Base-by-base conservation (phyloP, 1,140 invertebrate species). In the Paramacrobiotus metropolitanus region DNA sequence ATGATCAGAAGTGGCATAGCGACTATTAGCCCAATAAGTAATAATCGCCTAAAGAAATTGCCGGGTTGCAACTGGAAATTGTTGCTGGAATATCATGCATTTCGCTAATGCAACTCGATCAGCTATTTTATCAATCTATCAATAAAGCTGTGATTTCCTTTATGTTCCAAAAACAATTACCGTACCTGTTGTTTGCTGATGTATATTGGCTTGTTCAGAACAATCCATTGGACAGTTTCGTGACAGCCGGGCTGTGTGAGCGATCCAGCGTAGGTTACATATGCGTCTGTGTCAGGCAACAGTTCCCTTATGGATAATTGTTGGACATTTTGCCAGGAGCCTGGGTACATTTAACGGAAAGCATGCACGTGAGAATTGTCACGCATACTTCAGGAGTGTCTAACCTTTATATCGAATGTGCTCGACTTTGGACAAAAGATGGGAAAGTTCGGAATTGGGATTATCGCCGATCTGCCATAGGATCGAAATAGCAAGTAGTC, bases 191-290 rank as follows among this genome's bases (percentile, higher is more conserved):
- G 34, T 21, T 44, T 34, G 21, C 24, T 64, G 62, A 64, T 44
- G 61, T 64, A 64, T 21, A 64, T 31, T 2, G 63, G 63, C 55
- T 64, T 64, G 28, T 64, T 64, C 44, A 64, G 34, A 31, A 64
- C 60, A n/a, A 64, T 59, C 63, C 63, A 64, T 45, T 61, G 62
- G 4, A 64, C 63, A 18, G 61, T 63, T 29, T 64, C 63, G 29
- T 64, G 63, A 55, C 63, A 64, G 20, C 63, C 48, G 1, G 63
- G 63, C 21, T 31, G 28, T 2, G 63, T 63, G 20, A 64, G 29
- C 15, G 63, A 64, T 2, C 63, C 63, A 20, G 62, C 45, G 45
- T 64, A 64, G 2, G 63, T 63, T 4, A 64, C 44, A 60, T 64
- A 64, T 24, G 62, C 31, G 9, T 48, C 31, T 55, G 63, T 64